Conservation (phyloP, 2,888 invertebrate genomes). For the Cerastis leucographa region DNA sequence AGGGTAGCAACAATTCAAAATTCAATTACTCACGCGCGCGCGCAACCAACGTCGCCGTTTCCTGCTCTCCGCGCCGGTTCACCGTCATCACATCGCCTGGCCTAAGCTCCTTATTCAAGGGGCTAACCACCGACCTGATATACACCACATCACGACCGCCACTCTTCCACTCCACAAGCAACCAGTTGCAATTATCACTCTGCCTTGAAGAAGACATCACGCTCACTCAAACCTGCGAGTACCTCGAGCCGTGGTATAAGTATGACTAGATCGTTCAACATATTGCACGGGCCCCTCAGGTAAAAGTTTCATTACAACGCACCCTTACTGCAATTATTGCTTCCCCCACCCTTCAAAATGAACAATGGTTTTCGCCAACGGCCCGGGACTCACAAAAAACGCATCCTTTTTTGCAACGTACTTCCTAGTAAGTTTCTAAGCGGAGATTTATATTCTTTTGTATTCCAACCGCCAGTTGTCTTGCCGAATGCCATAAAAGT, state of each 20-base stretch:
- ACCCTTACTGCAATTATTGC: slow-evolving; percentile 85
- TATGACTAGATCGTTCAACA: slow-evolving; percentile 59
- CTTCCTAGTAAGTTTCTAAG: slow-evolving; percentile 83
- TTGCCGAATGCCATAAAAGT: slow-evolving; percentile 60
- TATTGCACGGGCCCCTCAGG: slow-evolving; percentile 77
- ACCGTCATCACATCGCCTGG: slow-evolving; percentile 70
- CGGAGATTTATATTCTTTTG: slow-evolving; percentile 73
- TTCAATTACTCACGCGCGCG: slow-evolving; percentile 74
- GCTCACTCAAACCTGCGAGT: slow-evolving; percentile 39
- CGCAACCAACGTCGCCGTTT: slow-evolving; percentile 71
- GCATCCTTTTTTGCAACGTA: slow-evolving; percentile 84
- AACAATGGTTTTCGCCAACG: slow-evolving; percentile 86
- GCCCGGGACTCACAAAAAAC: slow-evolving; percentile 79
- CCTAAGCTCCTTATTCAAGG: slow-evolving; percentile 65
- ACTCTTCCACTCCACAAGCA: slow-evolving; percentile 79
- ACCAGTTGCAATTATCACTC: slow-evolving; percentile 68
- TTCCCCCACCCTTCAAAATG: slow-evolving; percentile 78
- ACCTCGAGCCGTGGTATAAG: slow-evolving; percentile 37
- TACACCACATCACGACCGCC: slow-evolving; percentile 73
- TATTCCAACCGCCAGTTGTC: slow-evolving; percentile 63
- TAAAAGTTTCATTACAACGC: slow-evolving; percentile 85
- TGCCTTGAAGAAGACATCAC: slow-evolving; percentile 56
- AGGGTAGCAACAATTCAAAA: slow-evolving; percentile 29
- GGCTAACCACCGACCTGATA: slow-evolving; percentile 69
- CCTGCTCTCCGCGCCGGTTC: slow-evolving; percentile 68